Base-by-base conservation (phyloP, 2,113 vertebrate genomes). In the Hassar affinis region DNA sequence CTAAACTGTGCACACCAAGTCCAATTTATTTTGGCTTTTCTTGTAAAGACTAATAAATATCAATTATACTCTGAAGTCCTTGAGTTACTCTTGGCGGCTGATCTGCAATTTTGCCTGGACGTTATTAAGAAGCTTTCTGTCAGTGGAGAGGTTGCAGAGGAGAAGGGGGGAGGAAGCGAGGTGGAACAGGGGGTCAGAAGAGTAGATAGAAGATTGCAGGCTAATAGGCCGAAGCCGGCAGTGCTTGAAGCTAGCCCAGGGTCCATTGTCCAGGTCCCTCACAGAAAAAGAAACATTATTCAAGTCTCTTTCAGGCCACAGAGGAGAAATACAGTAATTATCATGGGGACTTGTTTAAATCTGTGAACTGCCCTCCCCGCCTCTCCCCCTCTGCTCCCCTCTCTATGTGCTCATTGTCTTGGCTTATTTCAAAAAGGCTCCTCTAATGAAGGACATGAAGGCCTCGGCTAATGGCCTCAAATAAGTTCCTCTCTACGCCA, bases 341-440 rank as follows among this genome's bases (percentile, higher is more conserved):
- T 84, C 80, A 80, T 72, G 81, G 52, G 84, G 77, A 78, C 69
- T 45, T 49, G 78, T 85, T 79, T 78, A 85, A 87, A 87, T 85
- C 84, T 85, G 82, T 76, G 56, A 87, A 82, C 84, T 94, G 86
- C 71, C 89, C 93, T 78, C 90, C 91, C 92, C 91, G 77, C 80
- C 74, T 91, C 92, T 93, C 93, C 93, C 91, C 91, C 49, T 78
- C 68, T 45, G 47, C 30, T 78, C 80, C 62, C 75, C 78, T 83
- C 80, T 88, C 92, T 93, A 92, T 94, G 91, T 91, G 86, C 91
- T 92, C 90, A 95, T 96, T 96, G 95, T 96, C 92, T 95, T 93
- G 89, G 89, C 91, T 91, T 91, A 91, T 93, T 95, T 95, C 71
- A 80, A 83, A 89, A 89, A 86, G 38, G 91, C 90, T 89, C 89